Evolutionary conservation across 2,113 vertebrate genomes (phyloP), one percentile per base, ranked within the genome.

Genomic region (Pagrus major): DNA sequence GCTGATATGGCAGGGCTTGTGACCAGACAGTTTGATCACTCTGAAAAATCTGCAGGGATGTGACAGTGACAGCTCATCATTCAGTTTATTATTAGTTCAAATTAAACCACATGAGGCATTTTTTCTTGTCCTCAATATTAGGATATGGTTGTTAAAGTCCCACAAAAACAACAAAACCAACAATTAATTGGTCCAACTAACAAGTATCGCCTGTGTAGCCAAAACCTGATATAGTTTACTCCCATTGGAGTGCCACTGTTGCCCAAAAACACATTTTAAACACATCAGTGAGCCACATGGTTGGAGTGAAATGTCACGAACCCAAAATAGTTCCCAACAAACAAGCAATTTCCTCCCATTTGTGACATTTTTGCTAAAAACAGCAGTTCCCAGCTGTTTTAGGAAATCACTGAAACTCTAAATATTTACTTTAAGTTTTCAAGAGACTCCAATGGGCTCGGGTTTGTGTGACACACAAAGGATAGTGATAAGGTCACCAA

Each of bases 11-110:
- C 69, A 20, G 6, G 27, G 18, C n/a, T 12, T 52, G 42, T 44
- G 52, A 65, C 41, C 83, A 73, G 37, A 47, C 39, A 44, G 59
- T 46, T 70, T 56, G 55, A 71, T 69, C 71, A 29, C 44, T 31
- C 39, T 25, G 23, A 31, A 20, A 20, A 46, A 51, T n/a, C 67
- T 47, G 25, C 52, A 39, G 44, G 35, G 27, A 67, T 16, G 33
- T 61, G 29, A 46, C 58, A 14, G 46, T 54, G 71, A 55, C 59
- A 61, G 49, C 31, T 64, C 31, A 14, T 42, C 12, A 12, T 60
- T 73, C n/a, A 55, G 49, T 67, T 35, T 33, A 67, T 0, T 41
- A 25, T 67, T 46, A 55, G 6, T 63, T 25, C 9, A 65, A 55
- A 74, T 21, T 6, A 65, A 6, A 37, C 9, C 9, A 78, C 54